Percentiles rank a stretch among this genome's conserved stretches.
These are phyloP conservation scores for Australoheros scitulus DNA, from an alignment of 2,113 vertebrate species.

Conservation along the genomic window DNA sequence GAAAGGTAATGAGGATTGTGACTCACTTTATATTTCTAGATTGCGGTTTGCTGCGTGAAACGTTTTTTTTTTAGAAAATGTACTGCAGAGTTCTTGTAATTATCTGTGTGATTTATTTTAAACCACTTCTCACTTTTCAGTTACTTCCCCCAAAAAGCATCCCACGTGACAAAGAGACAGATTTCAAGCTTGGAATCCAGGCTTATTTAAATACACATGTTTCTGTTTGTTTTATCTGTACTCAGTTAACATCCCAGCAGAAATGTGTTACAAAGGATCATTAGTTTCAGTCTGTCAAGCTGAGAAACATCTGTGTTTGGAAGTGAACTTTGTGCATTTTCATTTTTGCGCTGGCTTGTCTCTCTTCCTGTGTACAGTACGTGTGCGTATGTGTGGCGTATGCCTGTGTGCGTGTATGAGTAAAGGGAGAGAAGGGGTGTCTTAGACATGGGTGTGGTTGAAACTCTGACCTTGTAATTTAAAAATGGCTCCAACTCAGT, in stretches of 20 bases:
- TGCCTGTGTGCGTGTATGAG: neutral
- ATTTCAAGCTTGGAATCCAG: neutral
- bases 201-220: conserved; percentile 27
- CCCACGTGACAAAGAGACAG: neutral
- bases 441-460: conserved; percentile 36
- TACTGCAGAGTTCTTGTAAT: neutral
- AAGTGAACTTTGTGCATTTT: neutral
- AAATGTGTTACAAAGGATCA: conserved; percentile 16
- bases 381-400: neutral
- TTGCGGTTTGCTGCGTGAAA: neutral
- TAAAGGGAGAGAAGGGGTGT: neutral
- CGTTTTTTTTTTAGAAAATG: neutral
- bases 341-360: neutral
- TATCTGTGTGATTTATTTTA: neutral
- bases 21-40: neutral
- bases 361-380: neutral
- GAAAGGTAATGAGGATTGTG: neutral
- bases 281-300: conserved; percentile 44
- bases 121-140: neutral
- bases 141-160: neutral
- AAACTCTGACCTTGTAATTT: conserved; percentile 47
- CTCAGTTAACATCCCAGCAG: neutral
- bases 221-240: conserved; percentile 33
- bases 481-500: conserved; percentile 8
- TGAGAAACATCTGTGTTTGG: conserved; percentile 50